A percentile compares a stretch with the other conserved stretches of the same genome.
These are phyloP conservation scores for Neodiprion lecontei DNA, from an alignment of 1,140 invertebrate species.

Conservation along the genomic window DNA sequence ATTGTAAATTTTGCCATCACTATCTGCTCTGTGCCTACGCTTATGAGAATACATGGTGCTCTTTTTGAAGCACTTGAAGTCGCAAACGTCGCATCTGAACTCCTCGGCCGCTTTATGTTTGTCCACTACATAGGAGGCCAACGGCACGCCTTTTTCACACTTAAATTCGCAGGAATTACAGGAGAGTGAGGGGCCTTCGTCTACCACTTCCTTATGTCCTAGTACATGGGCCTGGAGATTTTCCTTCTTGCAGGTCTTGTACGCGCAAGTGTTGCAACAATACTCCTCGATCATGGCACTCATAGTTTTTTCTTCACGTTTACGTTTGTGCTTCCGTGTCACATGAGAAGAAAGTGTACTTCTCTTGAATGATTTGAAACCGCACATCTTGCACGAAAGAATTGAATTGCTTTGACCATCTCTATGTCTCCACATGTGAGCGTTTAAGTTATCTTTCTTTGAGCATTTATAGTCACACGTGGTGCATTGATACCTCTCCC, in stretches of 20 bases:
- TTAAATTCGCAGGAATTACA: conserved; percentile 38
- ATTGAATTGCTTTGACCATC: neutral
- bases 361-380: neutral
- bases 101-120: conserved; percentile 32
- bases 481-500: neutral
- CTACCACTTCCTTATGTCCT: conserved; percentile 11
- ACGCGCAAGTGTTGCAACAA: conserved; percentile 25
- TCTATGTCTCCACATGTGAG: neutral
- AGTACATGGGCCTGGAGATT: conserved; percentile 22
- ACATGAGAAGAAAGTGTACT: neutral
- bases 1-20: conserved; percentile 32
- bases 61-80: conserved; percentile 62
- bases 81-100: conserved; percentile 59
- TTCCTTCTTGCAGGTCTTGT: conserved; percentile 25
- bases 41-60: conserved; percentile 65
- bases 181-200: conserved; percentile 20
- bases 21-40: conserved; percentile 52
- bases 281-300: neutral
- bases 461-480: conserved; percentile 31
- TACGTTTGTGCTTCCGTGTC: neutral
- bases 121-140: conserved; percentile 32
- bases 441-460: conserved; percentile 3
- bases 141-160: conserved; percentile 27
- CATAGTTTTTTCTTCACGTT: neutral
- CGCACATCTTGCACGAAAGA: neutral